Base-by-base conservation (phyloP, 2,888 invertebrate species). In the Latrodectus hesperus region DNA sequence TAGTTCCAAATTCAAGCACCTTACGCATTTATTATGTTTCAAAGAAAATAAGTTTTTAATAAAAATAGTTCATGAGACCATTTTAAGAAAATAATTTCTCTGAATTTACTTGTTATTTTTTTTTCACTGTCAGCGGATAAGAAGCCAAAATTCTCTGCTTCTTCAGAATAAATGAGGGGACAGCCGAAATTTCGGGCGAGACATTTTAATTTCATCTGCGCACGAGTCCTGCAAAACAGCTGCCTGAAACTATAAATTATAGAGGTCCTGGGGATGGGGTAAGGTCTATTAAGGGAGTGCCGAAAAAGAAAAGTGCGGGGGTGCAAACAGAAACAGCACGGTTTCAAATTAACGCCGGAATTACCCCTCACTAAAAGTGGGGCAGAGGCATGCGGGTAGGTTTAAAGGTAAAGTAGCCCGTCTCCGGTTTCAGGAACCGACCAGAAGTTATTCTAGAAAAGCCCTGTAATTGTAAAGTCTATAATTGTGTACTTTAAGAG, bases 211-310 rank as follows among this genome's bases (percentile, higher is more conserved):
- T 26, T 22, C 12, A 14, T 71, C 51, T 22, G 67, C n/a, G 17
- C 26, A 17, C 49, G 26, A n/a, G 11, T 67, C 70, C 38, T 75
- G 70, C 68, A 68, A 79, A 60, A 71, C 85, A 80, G 85, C 75
- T 80, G 85, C 60, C 75, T 71, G 26, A 75, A 79, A 79, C 52
- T 80, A 75, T 80, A 71, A 85, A 80, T 85, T 85, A 77, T 86
- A 76, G 55, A 65, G 22, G 26, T 38, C 55, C 64, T 70, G 17
- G n/a, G 0, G 60, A 60, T 60, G 60, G 38, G 38, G 38, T 38
- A 6, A 38, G 52, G 55, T 68, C 85, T 71, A 74, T 81, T 86
- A 74, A 73, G 76, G 51, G 64, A 17, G 11, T 14, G 38, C 53
- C 55, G 71, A 76, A 51, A 72, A 77, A 71, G 75, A 38, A 51